A percentile compares a stretch with the other conserved stretches of the same genome.
Evolutionary conservation across 37 sponge, comb jelly and placozoan genomes (phyloP).

Genomic region (Theonella swinhoei): DNA sequence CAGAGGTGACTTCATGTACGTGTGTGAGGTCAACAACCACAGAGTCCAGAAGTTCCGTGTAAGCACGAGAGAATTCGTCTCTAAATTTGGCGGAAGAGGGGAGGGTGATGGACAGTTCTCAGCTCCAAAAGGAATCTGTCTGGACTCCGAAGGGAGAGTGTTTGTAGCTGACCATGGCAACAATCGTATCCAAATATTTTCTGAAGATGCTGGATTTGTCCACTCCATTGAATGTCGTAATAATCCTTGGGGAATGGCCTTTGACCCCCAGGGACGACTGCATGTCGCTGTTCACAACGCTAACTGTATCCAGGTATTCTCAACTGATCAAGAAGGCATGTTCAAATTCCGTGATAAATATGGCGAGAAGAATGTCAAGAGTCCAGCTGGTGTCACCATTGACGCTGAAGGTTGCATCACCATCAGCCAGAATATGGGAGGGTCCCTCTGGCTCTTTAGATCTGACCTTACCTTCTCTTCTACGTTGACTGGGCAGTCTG

Average conservation of each 20-base stretch:
- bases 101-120: constrained; percentile 36
- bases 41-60: constrained; percentile 42
- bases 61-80: constrained; percentile 12
- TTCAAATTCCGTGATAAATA: constrained; percentile 5
- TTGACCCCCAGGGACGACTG: constrained; percentile 38
- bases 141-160: constrained; percentile 13
- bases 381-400: constrained; percentile 47
- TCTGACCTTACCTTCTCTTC: not conserved
- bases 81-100: constrained; percentile 39
- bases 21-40: constrained; percentile 29
- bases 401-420: constrained; percentile 42
- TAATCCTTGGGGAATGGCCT: constrained; percentile 57
- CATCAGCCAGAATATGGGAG: constrained; percentile 4
- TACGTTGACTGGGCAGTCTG: not conserved
- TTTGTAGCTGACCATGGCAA: constrained; percentile 42
- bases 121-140: constrained; percentile 35
- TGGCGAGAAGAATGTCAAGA: constrained; percentile 13
- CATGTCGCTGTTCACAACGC: constrained; percentile 27
- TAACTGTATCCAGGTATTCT: constrained; percentile 29
- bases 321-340: no score
- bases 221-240: constrained; percentile 14
- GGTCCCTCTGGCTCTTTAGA: not conserved
- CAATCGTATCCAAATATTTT: constrained; percentile 43
- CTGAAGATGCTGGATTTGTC: constrained; percentile 28
- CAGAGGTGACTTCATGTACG: constrained; percentile 38